A percentile compares a stretch with the other conserved stretches of the same genome.
phyloP scores from a whole-genome alignment of 1,140 invertebrate genomes.

The Atopsyche davidsoni region DNA sequence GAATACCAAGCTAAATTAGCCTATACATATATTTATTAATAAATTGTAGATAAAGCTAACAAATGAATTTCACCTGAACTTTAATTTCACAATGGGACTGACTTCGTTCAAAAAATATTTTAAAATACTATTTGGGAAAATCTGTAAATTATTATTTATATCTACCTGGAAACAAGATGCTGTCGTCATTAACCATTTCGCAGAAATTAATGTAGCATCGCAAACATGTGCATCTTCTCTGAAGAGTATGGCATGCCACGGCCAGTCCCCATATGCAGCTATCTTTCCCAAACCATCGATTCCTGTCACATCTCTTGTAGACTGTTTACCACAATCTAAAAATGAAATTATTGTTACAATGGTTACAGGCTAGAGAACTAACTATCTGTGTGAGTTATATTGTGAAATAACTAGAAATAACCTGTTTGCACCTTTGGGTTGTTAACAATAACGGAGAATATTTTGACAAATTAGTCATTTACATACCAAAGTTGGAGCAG shows the following conservation, averaged over 20 bases:
- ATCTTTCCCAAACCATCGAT: slow-evolving; percentile 59
- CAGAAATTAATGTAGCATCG: slow-evolving; percentile 72
- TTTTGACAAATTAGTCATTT: background rate
- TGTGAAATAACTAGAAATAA: too few species aligned
- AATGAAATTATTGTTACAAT: too few species aligned
- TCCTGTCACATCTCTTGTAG: slow-evolving; percentile 50
- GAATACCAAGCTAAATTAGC: background rate
- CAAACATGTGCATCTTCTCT: slow-evolving; percentile 81
- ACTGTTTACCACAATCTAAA: slow-evolving; percentile 71
- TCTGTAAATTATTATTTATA: background rate
- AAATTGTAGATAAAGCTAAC: background rate
- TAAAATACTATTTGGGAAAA: background rate
- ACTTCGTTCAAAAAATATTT: background rate
- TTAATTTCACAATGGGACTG: background rate
- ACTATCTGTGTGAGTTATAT: too few species aligned
- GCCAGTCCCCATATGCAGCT: slow-evolving; percentile 75
- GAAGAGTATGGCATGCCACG: slow-evolving; percentile 79
- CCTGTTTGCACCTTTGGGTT: too few species aligned
- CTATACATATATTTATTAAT: background rate
- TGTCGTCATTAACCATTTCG: slow-evolving; percentile 78
- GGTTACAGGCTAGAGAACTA: too few species aligned
- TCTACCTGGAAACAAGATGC: slow-evolving; percentile 78
- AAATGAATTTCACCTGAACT: background rate
- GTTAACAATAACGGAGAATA: slow-evolving; percentile 20
- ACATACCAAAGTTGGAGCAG: slow-evolving; percentile 68